These are phyloP conservation scores for Nemurella pictetii DNA, from an alignment of 2,888 invertebrate species.

Conservation along the genomic window DNA sequence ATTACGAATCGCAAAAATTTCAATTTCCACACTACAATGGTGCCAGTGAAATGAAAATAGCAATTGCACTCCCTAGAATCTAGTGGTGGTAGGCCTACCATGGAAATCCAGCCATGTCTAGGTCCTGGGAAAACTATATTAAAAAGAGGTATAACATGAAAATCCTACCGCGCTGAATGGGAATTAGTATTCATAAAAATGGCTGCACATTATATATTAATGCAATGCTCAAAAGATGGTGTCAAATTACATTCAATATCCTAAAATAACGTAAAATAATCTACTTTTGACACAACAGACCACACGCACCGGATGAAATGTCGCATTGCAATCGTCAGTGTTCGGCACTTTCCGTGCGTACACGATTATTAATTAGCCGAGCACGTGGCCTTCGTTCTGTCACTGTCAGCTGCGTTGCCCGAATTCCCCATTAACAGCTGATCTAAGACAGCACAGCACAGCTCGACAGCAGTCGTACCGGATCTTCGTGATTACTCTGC, in stretches of 20 bases:
- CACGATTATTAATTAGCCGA: not conserved
- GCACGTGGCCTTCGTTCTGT: not conserved
- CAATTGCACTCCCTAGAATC: not conserved
- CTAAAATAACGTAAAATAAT: not conserved
- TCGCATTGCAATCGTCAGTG: not conserved
- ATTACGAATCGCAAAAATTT: too few relatives aligned
- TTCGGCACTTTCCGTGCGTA: not conserved
- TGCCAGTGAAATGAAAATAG: not conserved
- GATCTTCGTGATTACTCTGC: not conserved
- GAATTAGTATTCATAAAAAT: not conserved
- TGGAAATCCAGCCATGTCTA: not conserved
- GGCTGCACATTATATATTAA: not conserved
- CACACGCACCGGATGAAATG: not conserved
- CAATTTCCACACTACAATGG: too few relatives aligned
- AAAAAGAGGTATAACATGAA: not conserved
- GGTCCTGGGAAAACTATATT: not conserved
- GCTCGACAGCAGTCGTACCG: too few relatives aligned
- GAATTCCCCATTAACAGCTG: not conserved
- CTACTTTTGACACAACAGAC: not conserved
- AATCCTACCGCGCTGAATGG: not conserved
- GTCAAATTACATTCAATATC: not conserved
- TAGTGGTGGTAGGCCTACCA: not conserved
- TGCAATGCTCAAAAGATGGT: not conserved
- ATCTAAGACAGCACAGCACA: not conserved
- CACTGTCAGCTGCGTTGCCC: not conserved